A percentile compares a stretch with the other conserved stretches of the same genome.
Conservation (phyloP, 2,797 vertebrate genomes). For the Neopelma chrysocephalum region DNA sequence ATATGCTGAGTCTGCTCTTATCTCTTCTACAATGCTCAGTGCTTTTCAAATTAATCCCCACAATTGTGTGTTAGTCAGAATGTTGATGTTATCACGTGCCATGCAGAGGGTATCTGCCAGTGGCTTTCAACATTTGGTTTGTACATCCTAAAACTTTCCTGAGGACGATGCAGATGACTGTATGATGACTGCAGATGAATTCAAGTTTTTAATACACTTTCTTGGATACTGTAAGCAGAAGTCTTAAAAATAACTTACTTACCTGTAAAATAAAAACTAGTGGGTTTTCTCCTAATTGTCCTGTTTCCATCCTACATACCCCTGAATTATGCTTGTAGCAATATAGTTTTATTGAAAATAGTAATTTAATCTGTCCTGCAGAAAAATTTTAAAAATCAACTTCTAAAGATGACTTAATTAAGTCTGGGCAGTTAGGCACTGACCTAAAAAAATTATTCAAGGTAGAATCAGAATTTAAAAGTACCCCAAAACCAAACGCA, state of each 20-base stretch:
- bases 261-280: not conserved
- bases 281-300: not conserved
- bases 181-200: not conserved
- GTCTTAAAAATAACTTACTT: not conserved
- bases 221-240: not conserved
- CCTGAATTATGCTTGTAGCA: not conserved
- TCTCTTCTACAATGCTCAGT: not conserved
- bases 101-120: not conserved
- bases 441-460: not conserved
- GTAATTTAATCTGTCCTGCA: not conserved
- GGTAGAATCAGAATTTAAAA: not conserved
- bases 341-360: not conserved
- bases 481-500: not conserved
- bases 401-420: not conserved
- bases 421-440: not conserved
- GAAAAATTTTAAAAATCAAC: not conserved
- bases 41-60: conserved; percentile 1
- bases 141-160: not conserved
- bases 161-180: not conserved
- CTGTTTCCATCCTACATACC: not conserved
- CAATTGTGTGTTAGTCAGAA: not conserved
- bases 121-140: not conserved
- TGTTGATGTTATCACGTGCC: not conserved
- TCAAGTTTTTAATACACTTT: not conserved
- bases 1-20: not conserved